Conservation (phyloP, 2,797 vertebrate species). For the Squalus acanthias region DNA sequence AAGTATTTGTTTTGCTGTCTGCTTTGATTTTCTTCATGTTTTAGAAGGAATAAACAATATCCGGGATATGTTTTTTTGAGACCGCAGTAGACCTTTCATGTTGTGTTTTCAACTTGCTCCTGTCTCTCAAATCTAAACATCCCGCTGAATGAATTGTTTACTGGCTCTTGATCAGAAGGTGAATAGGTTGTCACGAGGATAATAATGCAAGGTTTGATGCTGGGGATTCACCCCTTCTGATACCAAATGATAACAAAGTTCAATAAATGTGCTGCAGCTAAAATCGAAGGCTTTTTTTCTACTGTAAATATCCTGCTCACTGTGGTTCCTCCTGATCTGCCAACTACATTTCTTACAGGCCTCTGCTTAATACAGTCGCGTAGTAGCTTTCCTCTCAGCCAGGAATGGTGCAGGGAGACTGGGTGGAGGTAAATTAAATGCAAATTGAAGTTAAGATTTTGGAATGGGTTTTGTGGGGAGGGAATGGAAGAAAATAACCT, state of each 20-base stretch:
- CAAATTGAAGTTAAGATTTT: not conserved
- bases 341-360: not conserved
- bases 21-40: not conserved
- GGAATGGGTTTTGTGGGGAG: not conserved
- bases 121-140: not conserved
- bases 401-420: not conserved
- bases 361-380: not conserved
- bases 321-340: not conserved
- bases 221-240: not conserved
- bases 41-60: not conserved
- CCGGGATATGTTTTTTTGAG: not conserved
- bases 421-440: not conserved
- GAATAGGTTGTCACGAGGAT: not conserved
- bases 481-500: not conserved
- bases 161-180: not conserved
- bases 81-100: not conserved
- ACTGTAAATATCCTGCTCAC: not conserved
- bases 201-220: not conserved
- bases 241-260: not conserved
- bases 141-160: not conserved
- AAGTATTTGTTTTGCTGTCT: not conserved
- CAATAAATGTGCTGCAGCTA: not conserved
- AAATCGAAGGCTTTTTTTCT: not conserved
- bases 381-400: not conserved
- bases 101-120: not conserved